A percentile compares a stretch with the other conserved stretches of the same genome.
These are phyloP conservation scores for Platysternon megacephalum DNA, from an alignment of 2,113 vertebrate genomes.

Conservation along the genomic window DNA sequence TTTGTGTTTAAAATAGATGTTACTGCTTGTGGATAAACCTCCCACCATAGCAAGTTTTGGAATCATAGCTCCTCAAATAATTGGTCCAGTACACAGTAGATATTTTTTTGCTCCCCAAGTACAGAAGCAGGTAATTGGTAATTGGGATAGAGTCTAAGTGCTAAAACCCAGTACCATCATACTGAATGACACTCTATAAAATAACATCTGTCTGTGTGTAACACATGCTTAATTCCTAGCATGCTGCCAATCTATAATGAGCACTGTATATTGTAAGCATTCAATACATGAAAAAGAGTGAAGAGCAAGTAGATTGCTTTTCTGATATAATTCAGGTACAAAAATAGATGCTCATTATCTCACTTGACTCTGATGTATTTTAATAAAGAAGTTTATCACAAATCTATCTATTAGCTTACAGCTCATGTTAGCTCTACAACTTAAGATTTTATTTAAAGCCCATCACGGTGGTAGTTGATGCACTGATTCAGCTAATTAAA, in stretches of 20 bases:
- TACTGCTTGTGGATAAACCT: not conserved
- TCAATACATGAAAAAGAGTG: not conserved
- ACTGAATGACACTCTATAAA: slow-evolving; percentile 52
- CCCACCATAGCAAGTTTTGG: not conserved
- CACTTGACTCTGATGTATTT: not conserved
- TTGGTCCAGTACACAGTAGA: not conserved
- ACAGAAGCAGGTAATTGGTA: slow-evolving; percentile 32
- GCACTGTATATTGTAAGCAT: not conserved
- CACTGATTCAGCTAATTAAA: not conserved
- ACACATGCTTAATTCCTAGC: slow-evolving; percentile 32
- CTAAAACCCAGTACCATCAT: slow-evolving; percentile 41
- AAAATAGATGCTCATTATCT: not conserved
- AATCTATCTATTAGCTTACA: not conserved
- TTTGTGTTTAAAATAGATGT: not conserved
- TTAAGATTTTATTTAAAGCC: not conserved
- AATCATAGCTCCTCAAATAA: slow-evolving; percentile 31
- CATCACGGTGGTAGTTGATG: no score
- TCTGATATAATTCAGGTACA: not conserved
- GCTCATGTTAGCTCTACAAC: not conserved
- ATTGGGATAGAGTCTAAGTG: slow-evolving; percentile 42
- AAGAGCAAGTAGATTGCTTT: not conserved
- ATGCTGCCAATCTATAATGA: slow-evolving; percentile 29
- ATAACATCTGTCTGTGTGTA: slow-evolving; percentile 42
- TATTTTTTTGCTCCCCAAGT: slow-evolving; percentile 25
- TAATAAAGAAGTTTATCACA: not conserved